A percentile compares a stretch with the other conserved stretches of the same genome.
These are phyloP conservation scores for Homarus gammarus DNA, from an alignment of 2,888 invertebrate species.

Conservation along the genomic window DNA sequence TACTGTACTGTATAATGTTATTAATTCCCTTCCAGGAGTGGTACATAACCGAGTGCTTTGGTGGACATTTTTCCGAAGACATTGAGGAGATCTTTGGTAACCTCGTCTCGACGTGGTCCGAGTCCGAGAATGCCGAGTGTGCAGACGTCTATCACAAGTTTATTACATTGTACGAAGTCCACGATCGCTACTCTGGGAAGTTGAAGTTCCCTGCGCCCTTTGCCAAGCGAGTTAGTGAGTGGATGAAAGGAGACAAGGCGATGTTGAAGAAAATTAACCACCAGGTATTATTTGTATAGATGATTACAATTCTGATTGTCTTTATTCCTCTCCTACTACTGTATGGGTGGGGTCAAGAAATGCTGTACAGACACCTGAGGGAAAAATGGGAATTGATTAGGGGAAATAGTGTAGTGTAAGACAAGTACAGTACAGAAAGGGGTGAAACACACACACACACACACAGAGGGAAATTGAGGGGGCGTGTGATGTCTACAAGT, in stretches of 20 bases:
- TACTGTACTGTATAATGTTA: too few relatives aligned
- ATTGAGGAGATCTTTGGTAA: slow-evolving; percentile 18
- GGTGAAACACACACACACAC: too few relatives aligned
- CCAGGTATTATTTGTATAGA: slow-evolving; percentile 32
- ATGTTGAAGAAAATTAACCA: slow-evolving; percentile 30
- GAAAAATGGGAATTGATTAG: too few relatives aligned
- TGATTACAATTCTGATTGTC: too few relatives aligned
- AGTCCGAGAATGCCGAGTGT: slow-evolving; percentile 29
- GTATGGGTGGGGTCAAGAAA: too few relatives aligned
- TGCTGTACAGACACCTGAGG: too few relatives aligned
- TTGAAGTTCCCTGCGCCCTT: slow-evolving; percentile 13
- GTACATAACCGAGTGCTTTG: slow-evolving; percentile 34
- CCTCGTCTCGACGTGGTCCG: slow-evolving; percentile 6
- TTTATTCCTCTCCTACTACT: too few relatives aligned
- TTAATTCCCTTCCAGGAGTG: slow-evolving; percentile 18
- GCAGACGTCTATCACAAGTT: slow-evolving; percentile 18
- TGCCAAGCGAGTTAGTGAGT: slow-evolving; percentile 17
- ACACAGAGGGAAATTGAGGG: too few relatives aligned
- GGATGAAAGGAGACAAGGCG: slow-evolving; percentile 43
- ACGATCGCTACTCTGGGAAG: slow-evolving; percentile 42
- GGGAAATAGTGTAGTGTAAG: too few relatives aligned
- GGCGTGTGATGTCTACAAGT: too few relatives aligned
- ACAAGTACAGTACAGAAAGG: too few relatives aligned
- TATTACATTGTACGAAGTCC: slow-evolving; percentile 18
- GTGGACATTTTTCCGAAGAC: slow-evolving; percentile 12